Evolutionary conservation across 2,797 vertebrate species (phyloP).

Genomic region (Melanotaenia pygmaea): DNA sequence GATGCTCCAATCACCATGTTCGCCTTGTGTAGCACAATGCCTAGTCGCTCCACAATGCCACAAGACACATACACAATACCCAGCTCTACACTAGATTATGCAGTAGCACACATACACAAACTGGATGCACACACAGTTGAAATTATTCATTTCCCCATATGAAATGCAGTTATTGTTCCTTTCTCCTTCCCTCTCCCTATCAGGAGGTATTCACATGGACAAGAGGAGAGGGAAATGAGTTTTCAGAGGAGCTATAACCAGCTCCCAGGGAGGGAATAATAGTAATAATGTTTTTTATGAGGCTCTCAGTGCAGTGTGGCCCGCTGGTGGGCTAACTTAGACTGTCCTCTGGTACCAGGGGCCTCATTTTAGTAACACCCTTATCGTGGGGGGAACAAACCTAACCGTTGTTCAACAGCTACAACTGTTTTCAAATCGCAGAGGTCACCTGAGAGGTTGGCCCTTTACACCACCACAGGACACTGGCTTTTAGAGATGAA

Average conservation of each 20-base stretch:
- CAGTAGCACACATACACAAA: conserved; percentile 30
- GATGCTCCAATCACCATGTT: conserved; percentile 62
- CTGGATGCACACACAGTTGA: conserved; percentile 35
- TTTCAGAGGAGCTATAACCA: conserved; percentile 60
- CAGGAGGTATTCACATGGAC: conserved; percentile 72
- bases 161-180: conserved; percentile 75
- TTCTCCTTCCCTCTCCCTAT: conserved; percentile 64
- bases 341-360: conserved; percentile 49
- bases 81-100: conserved; percentile 14
- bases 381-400: conserved; percentile 30
- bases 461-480: neutral
- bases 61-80: conserved; percentile 17
- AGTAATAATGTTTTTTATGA: conserved; percentile 65
- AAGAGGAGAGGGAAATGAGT: conserved; percentile 74
- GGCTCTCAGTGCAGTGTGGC: conserved; percentile 42
- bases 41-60: conserved; percentile 49
- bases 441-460: conserved; percentile 11
- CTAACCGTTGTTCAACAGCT: conserved; percentile 35
- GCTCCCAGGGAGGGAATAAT: conserved; percentile 65
- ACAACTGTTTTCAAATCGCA: conserved; percentile 17
- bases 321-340: conserved; percentile 58
- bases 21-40: conserved; percentile 60
- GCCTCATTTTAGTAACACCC: conserved; percentile 40
- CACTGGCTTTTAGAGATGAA: neutral
- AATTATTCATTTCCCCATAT: conserved; percentile 74